Conservation (phyloP, 2,113 vertebrate genomes). For the Amazona guildingii region DNA sequence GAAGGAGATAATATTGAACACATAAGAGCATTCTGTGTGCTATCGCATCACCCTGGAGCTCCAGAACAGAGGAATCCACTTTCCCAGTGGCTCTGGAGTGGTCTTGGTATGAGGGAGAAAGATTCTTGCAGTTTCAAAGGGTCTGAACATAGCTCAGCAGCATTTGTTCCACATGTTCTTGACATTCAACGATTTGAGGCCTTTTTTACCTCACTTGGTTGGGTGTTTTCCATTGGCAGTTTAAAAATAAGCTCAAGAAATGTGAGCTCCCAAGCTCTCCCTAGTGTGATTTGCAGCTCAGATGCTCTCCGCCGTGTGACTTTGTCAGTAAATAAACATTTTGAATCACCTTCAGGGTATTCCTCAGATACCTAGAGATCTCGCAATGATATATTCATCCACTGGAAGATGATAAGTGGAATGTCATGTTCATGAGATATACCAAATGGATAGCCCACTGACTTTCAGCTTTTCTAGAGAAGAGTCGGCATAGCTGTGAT, state of each 20-base stretch:
- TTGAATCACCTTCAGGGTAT: not conserved
- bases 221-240: not conserved
- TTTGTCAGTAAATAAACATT: not conserved
- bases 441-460: not conserved
- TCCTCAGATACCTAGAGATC: not conserved
- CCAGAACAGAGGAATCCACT: not conserved
- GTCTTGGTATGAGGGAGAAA: not conserved
- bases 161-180: not conserved
- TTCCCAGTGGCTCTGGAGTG: not conserved
- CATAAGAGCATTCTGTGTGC: not conserved
- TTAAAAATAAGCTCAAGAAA: not conserved
- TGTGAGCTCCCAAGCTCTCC: not conserved
- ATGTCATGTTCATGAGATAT: not conserved
- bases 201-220: not conserved
- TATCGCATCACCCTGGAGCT: accelerated
- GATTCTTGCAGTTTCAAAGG: not conserved
- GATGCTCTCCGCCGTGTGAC: not conserved
- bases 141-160: not conserved
- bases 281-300: not conserved
- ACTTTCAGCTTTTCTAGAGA: not conserved
- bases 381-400: not conserved
- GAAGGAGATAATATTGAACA: not conserved
- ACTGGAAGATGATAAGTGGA: not conserved
- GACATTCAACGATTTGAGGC: not conserved
- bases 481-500: not conserved